Base-by-base conservation (phyloP, 2,797 vertebrate species). In the Otus scops region DNA sequence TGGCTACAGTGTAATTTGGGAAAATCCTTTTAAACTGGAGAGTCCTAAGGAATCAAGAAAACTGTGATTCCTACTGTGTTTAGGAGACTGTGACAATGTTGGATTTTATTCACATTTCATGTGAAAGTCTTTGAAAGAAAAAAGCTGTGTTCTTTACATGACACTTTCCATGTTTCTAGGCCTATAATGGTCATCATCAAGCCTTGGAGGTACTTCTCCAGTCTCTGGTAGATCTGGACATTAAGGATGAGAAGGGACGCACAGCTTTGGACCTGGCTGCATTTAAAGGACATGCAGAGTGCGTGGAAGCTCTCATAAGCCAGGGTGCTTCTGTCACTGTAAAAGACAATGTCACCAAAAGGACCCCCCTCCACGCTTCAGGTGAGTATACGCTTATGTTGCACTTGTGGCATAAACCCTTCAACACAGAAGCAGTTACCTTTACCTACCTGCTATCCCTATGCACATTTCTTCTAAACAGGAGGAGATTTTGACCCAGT, bases 201-300 rank as follows among this genome's bases (percentile, higher is more conserved):
- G 99, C 99, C n/a, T 95, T 99, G 97, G 99, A 99, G 96, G 99
- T 99, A 14, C 98, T 99, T 69, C 98, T 99, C 67, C 99, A 99
- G 34, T 99, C 98, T 1, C 98, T 98, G 89, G 97, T 98, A 27
- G 99, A 99, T 82, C 98, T 99, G 97, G 99, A 99, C 92, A 98
- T 99, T 88, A 98, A 97, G 91, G 99, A 99, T 7, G 99, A 99
- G 92, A 98, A 98, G 13, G 99, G 99, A 28, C 98, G 99, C 93
- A 99, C 99, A 1, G 98, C 99, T 8, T 97, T 99, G 97, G 99
- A 99, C 36, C 97, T 99, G 91, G 99, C 99, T 7, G 98, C 99
- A 0, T 99, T 99, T 26, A 98, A 98, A 90, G 99, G 99, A 34
- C 99, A 99, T 69, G 92, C 98, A 0, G 99, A 99, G 93, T 99